Conservation (phyloP, 2,797 vertebrate species). For the Rachycentron canadum region DNA sequence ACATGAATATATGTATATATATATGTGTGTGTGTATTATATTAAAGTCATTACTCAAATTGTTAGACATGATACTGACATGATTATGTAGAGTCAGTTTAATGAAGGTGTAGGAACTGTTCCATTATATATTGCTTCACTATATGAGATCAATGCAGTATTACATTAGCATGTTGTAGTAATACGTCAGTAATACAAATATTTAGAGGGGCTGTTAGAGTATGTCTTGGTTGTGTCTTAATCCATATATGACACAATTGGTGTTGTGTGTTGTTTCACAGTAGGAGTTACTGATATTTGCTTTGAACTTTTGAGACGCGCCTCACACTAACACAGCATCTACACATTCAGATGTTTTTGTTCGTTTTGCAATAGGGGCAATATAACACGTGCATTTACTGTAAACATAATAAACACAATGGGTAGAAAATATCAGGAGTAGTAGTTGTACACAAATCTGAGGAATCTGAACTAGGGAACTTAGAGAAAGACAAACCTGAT, state of each 20-base stretch:
- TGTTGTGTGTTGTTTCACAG: not conserved
- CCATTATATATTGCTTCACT: not conserved
- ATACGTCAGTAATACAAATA: not conserved
- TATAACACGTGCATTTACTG: not conserved
- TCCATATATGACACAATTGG: not conserved
- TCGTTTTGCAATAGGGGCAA: not conserved
- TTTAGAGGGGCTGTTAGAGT: not conserved
- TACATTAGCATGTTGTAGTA: not conserved
- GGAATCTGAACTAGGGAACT: not conserved
- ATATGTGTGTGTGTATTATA: too few species aligned
- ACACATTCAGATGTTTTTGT: not conserved
- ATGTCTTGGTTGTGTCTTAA: not conserved
- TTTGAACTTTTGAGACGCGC: conserved; percentile 1
- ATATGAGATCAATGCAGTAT: not conserved
- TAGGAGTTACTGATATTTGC: not conserved
- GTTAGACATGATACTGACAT: too few species aligned
- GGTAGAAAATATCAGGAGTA: not conserved
- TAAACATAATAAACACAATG: not conserved
- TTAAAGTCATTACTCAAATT: too few species aligned
- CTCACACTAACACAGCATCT: not conserved
- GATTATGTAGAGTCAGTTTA: too few species aligned
- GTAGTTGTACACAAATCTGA: not conserved
- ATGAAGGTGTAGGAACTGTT: not conserved
- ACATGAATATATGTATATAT: too few species aligned
- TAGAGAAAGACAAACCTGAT: conserved; percentile 2